Percentiles rank a stretch among this genome's conserved stretches.
These are phyloP conservation scores for Esox masquinongy DNA, from an alignment of 2,797 vertebrate species.

Conservation along the genomic window DNA sequence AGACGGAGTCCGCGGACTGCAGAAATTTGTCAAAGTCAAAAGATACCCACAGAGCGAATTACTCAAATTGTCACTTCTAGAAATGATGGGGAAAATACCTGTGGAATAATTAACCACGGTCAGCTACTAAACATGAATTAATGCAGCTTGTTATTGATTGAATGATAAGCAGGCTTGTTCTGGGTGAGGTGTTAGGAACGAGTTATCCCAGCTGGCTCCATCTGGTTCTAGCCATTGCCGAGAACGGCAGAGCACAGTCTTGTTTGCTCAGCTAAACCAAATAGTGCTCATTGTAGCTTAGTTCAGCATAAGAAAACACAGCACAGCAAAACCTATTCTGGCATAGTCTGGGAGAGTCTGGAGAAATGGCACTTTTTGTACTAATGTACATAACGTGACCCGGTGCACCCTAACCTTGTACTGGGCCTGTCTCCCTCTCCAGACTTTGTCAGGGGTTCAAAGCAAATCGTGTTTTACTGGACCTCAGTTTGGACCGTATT, in stretches of 20 bases:
- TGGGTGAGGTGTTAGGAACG: constrained; percentile 66
- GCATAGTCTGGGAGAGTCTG: background rate
- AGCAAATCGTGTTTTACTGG: too few relatives aligned
- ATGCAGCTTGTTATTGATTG: constrained; percentile 19
- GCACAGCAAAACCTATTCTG: constrained; percentile 33
- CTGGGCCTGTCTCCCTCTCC: constrained; percentile 6
- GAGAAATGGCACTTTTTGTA: background rate
- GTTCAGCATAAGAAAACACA: background rate
- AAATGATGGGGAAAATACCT: background rate
- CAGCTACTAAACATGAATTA: constrained; percentile 55
- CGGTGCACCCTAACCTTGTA: background rate
- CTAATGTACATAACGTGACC: background rate
- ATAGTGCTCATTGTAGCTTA: background rate
- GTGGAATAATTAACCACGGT: constrained; percentile 45
- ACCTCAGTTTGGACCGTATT: too few relatives aligned
- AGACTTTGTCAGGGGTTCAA: too few relatives aligned
- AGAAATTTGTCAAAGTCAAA: constrained; percentile 44
- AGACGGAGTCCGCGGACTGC: constrained; percentile 32
- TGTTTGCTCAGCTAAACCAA: background rate
- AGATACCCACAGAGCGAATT: constrained; percentile 67
- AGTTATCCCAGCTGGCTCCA: constrained; percentile 70
- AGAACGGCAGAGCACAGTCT: background rate
- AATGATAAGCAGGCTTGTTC: constrained; percentile 18
- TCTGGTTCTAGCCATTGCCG: constrained; percentile 55
- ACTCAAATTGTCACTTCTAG: constrained; percentile 17